Conservation (phyloP, 2,113 vertebrate genomes). For the Ploceus nigricollis region DNA sequence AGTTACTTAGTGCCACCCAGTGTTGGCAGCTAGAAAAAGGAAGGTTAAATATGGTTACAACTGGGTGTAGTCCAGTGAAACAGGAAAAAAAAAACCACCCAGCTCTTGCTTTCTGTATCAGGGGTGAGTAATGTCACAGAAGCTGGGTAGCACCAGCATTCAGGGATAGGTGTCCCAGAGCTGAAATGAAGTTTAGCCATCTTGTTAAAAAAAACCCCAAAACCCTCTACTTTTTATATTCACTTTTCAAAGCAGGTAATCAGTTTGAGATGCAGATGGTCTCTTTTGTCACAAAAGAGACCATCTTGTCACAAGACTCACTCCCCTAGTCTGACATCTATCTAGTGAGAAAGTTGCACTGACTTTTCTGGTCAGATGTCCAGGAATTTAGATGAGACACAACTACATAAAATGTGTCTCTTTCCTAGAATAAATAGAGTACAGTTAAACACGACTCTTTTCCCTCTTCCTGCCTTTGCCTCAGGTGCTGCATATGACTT, state of each 20-base stretch:
- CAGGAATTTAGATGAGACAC: background rate
- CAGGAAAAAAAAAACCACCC: background rate
- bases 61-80: background rate
- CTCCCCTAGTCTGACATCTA: background rate
- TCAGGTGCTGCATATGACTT: background rate
- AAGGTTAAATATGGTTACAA: constrained; percentile 40
- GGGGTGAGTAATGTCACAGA: background rate
- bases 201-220: background rate
- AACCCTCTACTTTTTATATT: background rate
- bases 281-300: background rate
- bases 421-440: background rate
- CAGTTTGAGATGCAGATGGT: background rate
- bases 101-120: background rate
- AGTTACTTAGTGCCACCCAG: constrained; percentile 68
- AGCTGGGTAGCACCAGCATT: background rate
- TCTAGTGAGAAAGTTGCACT: background rate
- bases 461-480: background rate
- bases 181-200: background rate
- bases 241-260: background rate
- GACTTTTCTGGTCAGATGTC: background rate
- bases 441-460: background rate
- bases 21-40: constrained; percentile 54
- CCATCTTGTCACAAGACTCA: background rate
- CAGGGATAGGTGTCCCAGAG: background rate
- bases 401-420: background rate